Conservation (phyloP, 2,888 invertebrate species). For the Leptopilina drosophilae region DNA sequence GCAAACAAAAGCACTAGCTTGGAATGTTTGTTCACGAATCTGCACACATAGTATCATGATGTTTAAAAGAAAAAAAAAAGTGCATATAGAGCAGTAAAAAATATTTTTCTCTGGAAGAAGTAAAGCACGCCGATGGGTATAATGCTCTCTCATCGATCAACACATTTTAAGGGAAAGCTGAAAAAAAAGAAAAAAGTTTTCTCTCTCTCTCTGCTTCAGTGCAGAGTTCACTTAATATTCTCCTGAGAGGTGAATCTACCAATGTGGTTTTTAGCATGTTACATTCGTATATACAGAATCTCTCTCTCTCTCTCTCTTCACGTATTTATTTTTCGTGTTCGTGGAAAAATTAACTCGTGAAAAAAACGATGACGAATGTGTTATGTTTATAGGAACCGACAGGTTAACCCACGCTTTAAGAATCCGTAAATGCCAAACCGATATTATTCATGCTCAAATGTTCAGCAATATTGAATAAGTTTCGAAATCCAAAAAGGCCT, state of each 20-base stretch:
- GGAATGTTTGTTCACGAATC: background rate
- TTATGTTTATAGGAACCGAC: constrained; percentile 10
- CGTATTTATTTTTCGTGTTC: too few relatives aligned
- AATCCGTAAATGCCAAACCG: background rate
- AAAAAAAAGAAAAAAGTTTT: background rate
- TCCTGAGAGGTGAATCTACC: constrained; percentile 13
- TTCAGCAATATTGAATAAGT: constrained; percentile 29
- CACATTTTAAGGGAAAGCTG: constrained; percentile 24
- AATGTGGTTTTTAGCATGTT: constrained; percentile 23
- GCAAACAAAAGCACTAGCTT: background rate
- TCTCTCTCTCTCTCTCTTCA: too few relatives aligned
- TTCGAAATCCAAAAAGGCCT: background rate
- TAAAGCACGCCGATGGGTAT: constrained; percentile 7
- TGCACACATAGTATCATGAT: constrained; percentile 7
- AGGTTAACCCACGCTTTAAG: background rate
- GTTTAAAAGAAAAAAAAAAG: constrained; percentile 11
- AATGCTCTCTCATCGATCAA: constrained; percentile 36
- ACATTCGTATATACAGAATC: too few relatives aligned
- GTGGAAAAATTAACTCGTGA: too few relatives aligned
- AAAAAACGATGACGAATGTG: constrained; percentile 17
- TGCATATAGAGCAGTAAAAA: constrained; percentile 16
- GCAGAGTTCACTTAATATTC: constrained; percentile 27
- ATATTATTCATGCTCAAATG: constrained; percentile 15
- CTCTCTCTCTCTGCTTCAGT: too few relatives aligned
- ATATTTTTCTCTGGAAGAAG: constrained; percentile 18